These are phyloP conservation scores for Coenonympha arcania DNA, from an alignment of 2,888 invertebrate genomes.

Conservation along the genomic window DNA sequence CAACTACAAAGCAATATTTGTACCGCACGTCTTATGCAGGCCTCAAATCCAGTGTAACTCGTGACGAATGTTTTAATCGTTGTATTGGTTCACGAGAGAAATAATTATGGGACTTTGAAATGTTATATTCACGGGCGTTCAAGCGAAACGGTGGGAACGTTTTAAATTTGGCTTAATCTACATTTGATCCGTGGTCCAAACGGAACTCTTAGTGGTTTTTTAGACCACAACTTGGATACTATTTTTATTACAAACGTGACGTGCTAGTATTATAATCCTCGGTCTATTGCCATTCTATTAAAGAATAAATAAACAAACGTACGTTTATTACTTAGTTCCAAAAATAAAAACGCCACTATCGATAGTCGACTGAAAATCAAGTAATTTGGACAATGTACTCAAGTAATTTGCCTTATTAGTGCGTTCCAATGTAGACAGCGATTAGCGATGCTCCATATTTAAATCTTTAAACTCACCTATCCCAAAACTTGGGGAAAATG, in stretches of 20 bases:
- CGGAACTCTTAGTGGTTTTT: conserved; percentile 52
- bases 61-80: conserved; percentile 67
- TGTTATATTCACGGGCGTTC: conserved; percentile 57
- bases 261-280: conserved; percentile 6
- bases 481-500: too few relatives aligned
- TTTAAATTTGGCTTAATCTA: conserved; percentile 59
- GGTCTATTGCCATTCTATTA: conserved; percentile 7
- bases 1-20: conserved; percentile 15
- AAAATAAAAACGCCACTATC: too few relatives aligned
- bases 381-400: too few relatives aligned
- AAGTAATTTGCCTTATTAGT: too few relatives aligned
- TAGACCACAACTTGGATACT: conserved; percentile 27
- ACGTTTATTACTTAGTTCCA: too few relatives aligned
- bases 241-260: conserved; percentile 19
- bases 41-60: conserved; percentile 49
- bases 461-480: too few relatives aligned
- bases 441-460: too few relatives aligned
- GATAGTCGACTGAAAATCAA: too few relatives aligned
- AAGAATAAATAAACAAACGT: neutral
- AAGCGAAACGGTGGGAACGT: conserved; percentile 70
- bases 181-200: conserved; percentile 63
- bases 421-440: too few relatives aligned
- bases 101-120: conserved; percentile 63
- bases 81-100: conserved; percentile 68
- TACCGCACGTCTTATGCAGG: conserved; percentile 39